Conservation (phyloP, 2,113 vertebrate genomes). For the Hydropotes inermis region DNA sequence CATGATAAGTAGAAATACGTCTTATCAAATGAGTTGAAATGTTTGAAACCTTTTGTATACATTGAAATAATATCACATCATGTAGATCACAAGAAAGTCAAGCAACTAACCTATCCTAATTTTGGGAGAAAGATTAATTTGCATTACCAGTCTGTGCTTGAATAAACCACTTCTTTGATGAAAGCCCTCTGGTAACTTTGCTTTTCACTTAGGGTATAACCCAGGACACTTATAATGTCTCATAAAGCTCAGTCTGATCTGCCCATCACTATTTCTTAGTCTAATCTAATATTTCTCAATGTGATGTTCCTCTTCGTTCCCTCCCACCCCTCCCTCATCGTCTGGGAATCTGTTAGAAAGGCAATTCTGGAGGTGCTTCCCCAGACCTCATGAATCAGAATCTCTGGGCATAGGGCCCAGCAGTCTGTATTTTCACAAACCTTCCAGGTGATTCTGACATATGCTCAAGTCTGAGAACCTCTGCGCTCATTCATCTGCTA, state of each 20-base stretch:
- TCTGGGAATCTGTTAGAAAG: not conserved
- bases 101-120: not conserved
- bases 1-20: not conserved
- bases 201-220: not conserved
- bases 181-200: not conserved
- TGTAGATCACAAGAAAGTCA: not conserved
- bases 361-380: not conserved
- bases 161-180: not conserved
- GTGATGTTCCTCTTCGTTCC: not conserved
- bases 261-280: not conserved
- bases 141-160: not conserved
- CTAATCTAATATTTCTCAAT: not conserved
- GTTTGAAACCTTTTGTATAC: not conserved
- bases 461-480: not conserved
- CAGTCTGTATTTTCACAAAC: not conserved
- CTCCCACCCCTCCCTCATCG: rapidly evolving
- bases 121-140: not conserved
- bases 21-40: not conserved
- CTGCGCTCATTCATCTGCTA: not conserved
- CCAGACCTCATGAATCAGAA: not conserved
- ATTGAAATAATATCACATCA: not conserved
- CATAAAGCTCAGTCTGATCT: not conserved
- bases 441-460: not conserved
- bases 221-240: not conserved
- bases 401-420: rapidly evolving